These are phyloP conservation scores for Musca domestica DNA, from an alignment of 1,140 invertebrate species.

Conservation along the genomic window DNA sequence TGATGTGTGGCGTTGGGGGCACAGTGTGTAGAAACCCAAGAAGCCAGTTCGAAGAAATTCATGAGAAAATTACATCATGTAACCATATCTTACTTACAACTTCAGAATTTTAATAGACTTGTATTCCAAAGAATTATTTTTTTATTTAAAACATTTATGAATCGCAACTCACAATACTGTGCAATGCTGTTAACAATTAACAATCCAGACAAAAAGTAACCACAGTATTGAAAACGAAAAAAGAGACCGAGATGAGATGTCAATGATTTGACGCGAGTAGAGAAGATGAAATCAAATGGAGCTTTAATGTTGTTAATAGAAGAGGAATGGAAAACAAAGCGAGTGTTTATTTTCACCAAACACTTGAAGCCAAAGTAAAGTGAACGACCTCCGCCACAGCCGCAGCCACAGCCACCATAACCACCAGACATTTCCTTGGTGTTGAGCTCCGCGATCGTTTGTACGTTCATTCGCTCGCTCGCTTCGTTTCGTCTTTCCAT, in stretches of 20 bases:
- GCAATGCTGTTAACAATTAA: too few species aligned
- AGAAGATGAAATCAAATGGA: conserved; percentile 16
- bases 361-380: conserved; percentile 5
- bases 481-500: not conserved
- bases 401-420: not conserved
- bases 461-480: not conserved
- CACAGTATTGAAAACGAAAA: not conserved
- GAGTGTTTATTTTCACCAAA: conserved; percentile 11
- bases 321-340: conserved; percentile 1
- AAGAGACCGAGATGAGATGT: not conserved
- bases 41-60: too few species aligned
- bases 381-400: conserved; percentile 6
- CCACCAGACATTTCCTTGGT: too few species aligned
- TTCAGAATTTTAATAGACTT: too few species aligned
- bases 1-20: too few species aligned
- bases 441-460: too few species aligned
- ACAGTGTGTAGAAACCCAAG: too few species aligned
- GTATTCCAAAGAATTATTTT: too few species aligned
- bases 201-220: not conserved
- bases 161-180: too few species aligned
- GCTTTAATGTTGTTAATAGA: conserved; percentile 18
- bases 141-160: too few species aligned
- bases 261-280: conserved; percentile 6
- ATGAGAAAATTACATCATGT: too few species aligned
- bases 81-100: too few species aligned